Evolutionary conservation across 1,140 invertebrate species (phyloP).

Genomic region (Neuroterus valhalla): DNA sequence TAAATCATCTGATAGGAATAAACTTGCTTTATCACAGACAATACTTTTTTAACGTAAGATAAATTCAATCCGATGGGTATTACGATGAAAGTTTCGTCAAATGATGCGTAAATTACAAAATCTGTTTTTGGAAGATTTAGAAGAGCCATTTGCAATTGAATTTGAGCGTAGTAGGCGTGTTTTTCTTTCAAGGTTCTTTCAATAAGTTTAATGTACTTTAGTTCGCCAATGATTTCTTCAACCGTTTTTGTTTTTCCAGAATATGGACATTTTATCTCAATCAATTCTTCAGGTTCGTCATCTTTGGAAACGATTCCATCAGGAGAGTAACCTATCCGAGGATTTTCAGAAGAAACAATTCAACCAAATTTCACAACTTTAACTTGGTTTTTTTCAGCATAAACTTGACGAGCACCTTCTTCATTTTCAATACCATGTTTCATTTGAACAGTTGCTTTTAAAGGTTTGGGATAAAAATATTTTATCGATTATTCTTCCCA

Average conservation of each 20-base stretch:
- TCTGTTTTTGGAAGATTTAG: constrained; percentile 34
- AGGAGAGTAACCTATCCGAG: constrained; percentile 46
- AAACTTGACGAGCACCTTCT: constrained; percentile 36
- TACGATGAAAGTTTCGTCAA: no score
- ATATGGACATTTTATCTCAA: constrained; percentile 48
- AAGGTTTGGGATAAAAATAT: constrained; percentile 1
- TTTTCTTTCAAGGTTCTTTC: constrained; percentile 34
- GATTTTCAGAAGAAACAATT: constrained; percentile 41
- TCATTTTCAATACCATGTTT: constrained; percentile 41
- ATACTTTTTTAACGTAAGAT: constrained; percentile 28
- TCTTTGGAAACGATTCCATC: constrained; percentile 48
- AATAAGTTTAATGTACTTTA: neutral
- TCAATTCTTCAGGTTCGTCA: constrained; percentile 32
- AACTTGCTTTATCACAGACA: no score
- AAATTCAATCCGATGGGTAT: constrained; percentile 32
- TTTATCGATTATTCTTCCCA: constrained; percentile 33
- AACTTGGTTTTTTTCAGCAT: constrained; percentile 26
- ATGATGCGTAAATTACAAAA: no score
- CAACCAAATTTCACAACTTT: constrained; percentile 40
- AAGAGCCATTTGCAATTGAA: no score
- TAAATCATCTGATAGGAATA: neutral
- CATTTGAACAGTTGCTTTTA: constrained; percentile 36
- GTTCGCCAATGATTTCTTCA: no score
- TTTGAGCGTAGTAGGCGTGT: no score
- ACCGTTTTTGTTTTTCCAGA: constrained; percentile 39